Evolutionary conservation across 2,113 vertebrate genomes (phyloP), one percentile per base, ranked within the genome.

Genomic region (Galemys pyrenaicus): DNA sequence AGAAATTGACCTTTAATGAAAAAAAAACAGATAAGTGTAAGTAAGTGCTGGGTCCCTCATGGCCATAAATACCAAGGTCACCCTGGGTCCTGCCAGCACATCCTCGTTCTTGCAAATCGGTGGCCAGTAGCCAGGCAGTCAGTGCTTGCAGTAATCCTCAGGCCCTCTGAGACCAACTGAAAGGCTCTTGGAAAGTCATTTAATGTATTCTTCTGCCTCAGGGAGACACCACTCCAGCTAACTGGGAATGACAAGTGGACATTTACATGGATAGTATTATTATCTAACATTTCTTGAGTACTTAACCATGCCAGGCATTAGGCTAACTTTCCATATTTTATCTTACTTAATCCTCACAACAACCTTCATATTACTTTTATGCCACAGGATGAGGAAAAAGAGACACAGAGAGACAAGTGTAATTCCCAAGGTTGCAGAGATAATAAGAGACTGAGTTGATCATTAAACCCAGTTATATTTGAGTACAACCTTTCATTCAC

Each of bases 1-100:
- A 98, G 92, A 99, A 99, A 97, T 99, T 99, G 30, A 99, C 98
- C 99, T 99, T 96, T n/a, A 93, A 87, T n/a, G 97, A 95, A 89
- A 97, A 73, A 60, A 87, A 87, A 94, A 10, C 11, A 96, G 24
- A 95, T 7, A 16, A 13, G 9, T 5, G 37, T 94, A 32, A 92
- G 41, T 81, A 71, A 94, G 5, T 58, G 17, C 30, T 28, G 7
- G 15, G 5, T 6, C 68, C 19, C 28, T 32, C 16, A 6, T 5
- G 24, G 5, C 46, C 71, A 9, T 32, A 39, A 54, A 28, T 37
- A 10, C 49, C 15, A 32, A 75, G 78, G 51, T 79, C 51, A 64
- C 6, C 13, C 16, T 9, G 17, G 39, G 16, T 6, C n/a, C 3
- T 0, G 19, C 35, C 68, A 15, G 75, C 9, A 32, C 62, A 7